These are phyloP conservation scores for Graphium colonna DNA, from an alignment of 2,888 invertebrate species.

Conservation along the genomic window DNA sequence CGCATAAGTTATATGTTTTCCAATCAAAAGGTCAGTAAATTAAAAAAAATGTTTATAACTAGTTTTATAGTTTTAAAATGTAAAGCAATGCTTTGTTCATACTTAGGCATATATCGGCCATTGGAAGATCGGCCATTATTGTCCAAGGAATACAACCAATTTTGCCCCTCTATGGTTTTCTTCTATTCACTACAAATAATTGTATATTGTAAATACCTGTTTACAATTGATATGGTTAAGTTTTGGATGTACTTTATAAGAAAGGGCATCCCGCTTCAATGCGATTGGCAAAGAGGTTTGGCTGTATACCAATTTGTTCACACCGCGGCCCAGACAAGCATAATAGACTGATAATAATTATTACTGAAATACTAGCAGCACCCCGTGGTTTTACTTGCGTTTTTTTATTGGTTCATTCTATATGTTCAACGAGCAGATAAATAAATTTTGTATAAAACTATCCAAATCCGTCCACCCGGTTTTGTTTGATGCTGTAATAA, in stretches of 20 bases:
- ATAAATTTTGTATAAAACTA: no score
- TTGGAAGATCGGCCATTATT: no score
- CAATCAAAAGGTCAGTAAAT: neutral
- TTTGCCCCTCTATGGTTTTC: slow-evolving; percentile 39
- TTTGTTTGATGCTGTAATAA: no score
- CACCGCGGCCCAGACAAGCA: slow-evolving; percentile 43
- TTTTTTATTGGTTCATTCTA: no score
- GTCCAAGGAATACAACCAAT: slow-evolving; percentile 40
- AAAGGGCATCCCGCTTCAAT: slow-evolving; percentile 54
- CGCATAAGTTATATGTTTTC: neutral
- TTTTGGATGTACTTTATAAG: slow-evolving; percentile 46
- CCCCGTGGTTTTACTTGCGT: no score
- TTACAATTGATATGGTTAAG: slow-evolving; percentile 38
- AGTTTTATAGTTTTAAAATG: neutral
- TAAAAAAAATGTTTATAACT: neutral
- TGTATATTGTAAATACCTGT: slow-evolving; percentile 23
- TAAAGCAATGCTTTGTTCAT: slow-evolving; percentile 13
- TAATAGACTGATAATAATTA: slow-evolving; percentile 42
- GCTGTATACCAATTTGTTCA: slow-evolving; percentile 61
- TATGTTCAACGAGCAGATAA: no score
- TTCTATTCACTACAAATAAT: slow-evolving; percentile 27
- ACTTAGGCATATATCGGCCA: no score
- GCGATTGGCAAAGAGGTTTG: slow-evolving; percentile 58
- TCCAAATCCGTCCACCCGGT: no score
- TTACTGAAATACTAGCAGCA: slow-evolving; percentile 49